Percentiles rank a stretch among this genome's conserved stretches.
Conservation (phyloP, 2,888 invertebrate species). For the Coleophora deauratella region DNA sequence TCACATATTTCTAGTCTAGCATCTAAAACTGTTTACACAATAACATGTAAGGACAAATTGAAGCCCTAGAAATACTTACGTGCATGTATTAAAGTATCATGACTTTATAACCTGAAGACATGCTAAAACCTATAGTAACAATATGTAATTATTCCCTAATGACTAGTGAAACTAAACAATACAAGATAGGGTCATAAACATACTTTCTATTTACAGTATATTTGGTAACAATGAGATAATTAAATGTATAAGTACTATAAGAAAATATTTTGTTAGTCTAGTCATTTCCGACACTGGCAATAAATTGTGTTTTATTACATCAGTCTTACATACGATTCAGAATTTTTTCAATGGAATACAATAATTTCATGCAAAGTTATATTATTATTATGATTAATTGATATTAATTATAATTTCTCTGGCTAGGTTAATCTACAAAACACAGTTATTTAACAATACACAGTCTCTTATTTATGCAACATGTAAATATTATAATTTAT, state of each 20-base stretch:
- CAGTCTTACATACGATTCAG: conserved; percentile 56
- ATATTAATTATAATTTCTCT: too few species aligned
- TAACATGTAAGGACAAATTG: too few species aligned
- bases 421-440: too few species aligned
- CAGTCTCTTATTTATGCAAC: conserved; percentile 47
- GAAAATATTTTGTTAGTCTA: conserved; percentile 52
- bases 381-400: conserved; percentile 5
- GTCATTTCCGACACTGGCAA: conserved; percentile 58
- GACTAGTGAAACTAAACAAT: conserved; percentile 67
- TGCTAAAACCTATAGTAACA: too few species aligned
- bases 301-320: conserved; percentile 42
- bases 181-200: conserved; percentile 37
- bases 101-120: conserved; percentile 17
- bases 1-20: too few species aligned
- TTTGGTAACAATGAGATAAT: conserved; percentile 72
- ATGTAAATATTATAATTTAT: conserved; percentile 27
- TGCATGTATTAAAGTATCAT: conserved; percentile 16
- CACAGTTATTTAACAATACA: conserved; percentile 38
- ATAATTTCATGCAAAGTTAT: conserved; percentile 15
- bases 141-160: conserved; percentile 50
- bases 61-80: too few species aligned
- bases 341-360: conserved; percentile 10
- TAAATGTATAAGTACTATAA: conserved; percentile 43
- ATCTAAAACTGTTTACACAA: too few species aligned
- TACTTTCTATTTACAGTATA: conserved; percentile 57